Evolutionary conservation across 2,888 invertebrate species (phyloP), one percentile per base, ranked within the genome.

Genomic region (Acronicta alni): DNA sequence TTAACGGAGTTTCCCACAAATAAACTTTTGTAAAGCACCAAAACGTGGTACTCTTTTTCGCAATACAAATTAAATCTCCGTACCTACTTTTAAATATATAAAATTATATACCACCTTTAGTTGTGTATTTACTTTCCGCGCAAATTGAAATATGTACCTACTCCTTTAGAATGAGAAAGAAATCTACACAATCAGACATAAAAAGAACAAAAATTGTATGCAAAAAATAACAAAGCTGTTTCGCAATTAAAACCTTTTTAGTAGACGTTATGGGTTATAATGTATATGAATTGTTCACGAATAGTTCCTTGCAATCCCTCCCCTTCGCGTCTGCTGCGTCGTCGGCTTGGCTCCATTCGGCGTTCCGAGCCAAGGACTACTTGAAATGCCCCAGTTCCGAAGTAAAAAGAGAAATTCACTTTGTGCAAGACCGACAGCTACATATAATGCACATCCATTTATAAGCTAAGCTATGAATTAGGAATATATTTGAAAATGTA

Each of bases 201-300:
- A 57, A 59, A 46, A 47, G 57, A 61, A 65, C 41, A 67, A 59
- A 49, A 65, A 75, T 30, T 12, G 12, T 23, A 71, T 67, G 59
- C 60, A 61, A 62, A 57, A 46, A 75, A 72, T 60, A 64, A 64
- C 68, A 76, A 55, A 72, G 75, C 62, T 75, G 72, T 74, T 76
- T 76, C 58, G 71, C 73, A 81, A 84, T 83, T 80, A 78, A 84
- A 81, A 79, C 67, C 57, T 68, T 80, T 76, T 75, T 62, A 75
- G 71, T 59, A 63, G 46, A 70, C 67, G 61, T 59, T 70, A 66
- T 78, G 69, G 71, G 68, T 82, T 79, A 82, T 70, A 67, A n/a
- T 78, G 69, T 70, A 69, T 82, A 80, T 82, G 80, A 82, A 82
- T 82, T 83, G 80, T 81, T 77, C 61, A 69, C 60, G 67, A 80